Evolutionary conservation across 1,140 invertebrate species (phyloP), one percentile per base, ranked within the genome.

Genomic region (Drosophila busckii): DNA sequence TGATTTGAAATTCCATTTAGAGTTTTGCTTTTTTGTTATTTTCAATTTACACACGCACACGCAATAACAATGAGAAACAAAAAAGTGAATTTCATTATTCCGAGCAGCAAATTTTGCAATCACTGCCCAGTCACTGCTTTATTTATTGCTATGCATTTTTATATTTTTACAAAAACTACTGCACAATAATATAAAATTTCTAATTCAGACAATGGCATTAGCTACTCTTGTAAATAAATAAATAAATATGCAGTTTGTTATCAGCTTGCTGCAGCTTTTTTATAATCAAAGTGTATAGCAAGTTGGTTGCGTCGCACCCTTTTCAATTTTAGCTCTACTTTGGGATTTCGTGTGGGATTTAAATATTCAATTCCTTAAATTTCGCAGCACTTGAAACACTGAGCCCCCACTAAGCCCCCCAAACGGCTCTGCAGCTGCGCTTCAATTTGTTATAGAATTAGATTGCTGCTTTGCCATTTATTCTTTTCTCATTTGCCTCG

Each of bases 281-380:
- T 29, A 46, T 53, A 70, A 59, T 31, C 38, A 44, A 48, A 68
- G 67, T 63, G 68, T 80, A 80, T 80, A 64, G 71, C 40, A 64
- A 64, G 62, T 13, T 28, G 16, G 31, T 7, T 7, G 29, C 26
- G 32, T 45, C 16, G 17, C 25, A 71, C 64, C 68, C 69, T 82
- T 68, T 82, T 78, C 68, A 67, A 63, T 70, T 58, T n/a, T 71
- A 41, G 35, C 26, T 42, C 48, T 59, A 35, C 56, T 54, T 50
- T 37, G 62, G 62, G 70, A 50, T 64, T 60, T 46, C 45, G 53
- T 44, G 31, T 34, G 19, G 68, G 75, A 82, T 73, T 78, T 78
- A 82, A 78, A 78, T 78, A 73, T 78, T 80, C 73, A 80, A 78
- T 78, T 78, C 62, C 50, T 44, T 60, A 60, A 46, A 61, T 48